phyloP scores from a whole-genome alignment of 2,113 vertebrate species.

The Felis chaus region DNA sequence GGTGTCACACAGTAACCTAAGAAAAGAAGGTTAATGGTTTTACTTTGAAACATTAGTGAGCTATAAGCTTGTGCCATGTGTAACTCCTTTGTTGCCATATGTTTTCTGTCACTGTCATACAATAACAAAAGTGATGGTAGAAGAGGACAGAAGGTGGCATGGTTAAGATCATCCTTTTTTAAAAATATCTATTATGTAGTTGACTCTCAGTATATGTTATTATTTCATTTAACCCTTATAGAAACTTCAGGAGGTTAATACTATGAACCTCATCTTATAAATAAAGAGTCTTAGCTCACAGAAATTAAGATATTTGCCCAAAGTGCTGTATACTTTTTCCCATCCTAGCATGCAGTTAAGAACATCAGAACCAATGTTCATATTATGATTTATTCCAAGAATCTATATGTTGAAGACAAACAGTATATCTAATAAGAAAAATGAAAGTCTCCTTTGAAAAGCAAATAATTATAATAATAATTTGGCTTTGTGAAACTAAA shows the following conservation, averaged over 20 bases:
- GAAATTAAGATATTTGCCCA: not conserved
- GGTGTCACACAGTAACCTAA: not conserved
- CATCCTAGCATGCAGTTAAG: not conserved
- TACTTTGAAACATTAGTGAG: not conserved
- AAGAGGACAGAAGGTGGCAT: not conserved
- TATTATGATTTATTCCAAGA: not conserved
- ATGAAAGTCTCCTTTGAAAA: not conserved
- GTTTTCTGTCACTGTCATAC: not conserved
- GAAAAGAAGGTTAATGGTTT: not conserved
- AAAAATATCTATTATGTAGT: not conserved
- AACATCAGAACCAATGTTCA: not conserved
- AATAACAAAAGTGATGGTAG: not conserved
- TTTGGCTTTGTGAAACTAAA: not conserved
- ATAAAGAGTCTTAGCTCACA: not conserved
- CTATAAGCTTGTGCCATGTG: not conserved
- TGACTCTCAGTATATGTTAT: not conserved
- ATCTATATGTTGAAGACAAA: not conserved
- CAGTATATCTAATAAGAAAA: not conserved
- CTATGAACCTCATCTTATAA: not conserved
- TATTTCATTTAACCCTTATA: not conserved
- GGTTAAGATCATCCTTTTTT: not conserved
- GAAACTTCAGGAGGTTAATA: not conserved
- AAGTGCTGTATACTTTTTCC: not conserved
- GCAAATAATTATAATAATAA: not conserved
- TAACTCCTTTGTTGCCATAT: not conserved